Evolutionary conservation across 2,113 vertebrate genomes (phyloP), one percentile per base, ranked within the genome.

Genomic region (Chitala chitala): DNA sequence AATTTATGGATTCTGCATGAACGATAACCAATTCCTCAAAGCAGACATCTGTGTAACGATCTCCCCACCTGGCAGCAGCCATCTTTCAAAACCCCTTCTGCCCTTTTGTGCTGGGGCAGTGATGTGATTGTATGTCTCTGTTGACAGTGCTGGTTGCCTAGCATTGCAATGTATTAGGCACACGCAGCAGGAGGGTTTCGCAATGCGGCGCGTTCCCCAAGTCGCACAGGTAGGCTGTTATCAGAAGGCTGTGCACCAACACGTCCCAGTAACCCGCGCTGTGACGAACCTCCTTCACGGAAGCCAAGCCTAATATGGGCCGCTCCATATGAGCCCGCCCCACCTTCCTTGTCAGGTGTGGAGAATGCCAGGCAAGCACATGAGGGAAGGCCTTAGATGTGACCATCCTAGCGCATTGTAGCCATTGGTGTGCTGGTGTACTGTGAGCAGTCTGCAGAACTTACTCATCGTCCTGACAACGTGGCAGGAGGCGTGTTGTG

Each of bases 141-240:
- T 77, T 84, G 76, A 80, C 15, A 22, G 31, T 12, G 7, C 38
- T 0, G 1, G 79, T 82, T 81, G 74, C 82, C 26, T 29, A 69
- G 82, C 36, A 74, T 82, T 76, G 17, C 20, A 79, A 50, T 33
- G 71, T 69, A 1, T 13, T 56, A 77, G 63, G 80, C 72, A 75
- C 72, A 65, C 74, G 46, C 36, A 46, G 29, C 46, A 24, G 20
- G 38, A 33, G 46, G 1, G 13, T 33, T 63, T 79, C 71, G 24
- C 53, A 79, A 82, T 76, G 54, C 3, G 56, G n/a, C 29, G 20
- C 42, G 13, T 24, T 58, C 63, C 12, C 71, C 58, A 59, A 55
- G 54, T 64, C 56, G n/a, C 58, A 13, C 26, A 22, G 71, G 40
- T 33, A 4, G 54, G 26, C 24, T 31, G 46, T 26, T 22, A 51